phyloP scores from a whole-genome alignment of 1,140 invertebrate species.

The Tribolium castaneum region DNA sequence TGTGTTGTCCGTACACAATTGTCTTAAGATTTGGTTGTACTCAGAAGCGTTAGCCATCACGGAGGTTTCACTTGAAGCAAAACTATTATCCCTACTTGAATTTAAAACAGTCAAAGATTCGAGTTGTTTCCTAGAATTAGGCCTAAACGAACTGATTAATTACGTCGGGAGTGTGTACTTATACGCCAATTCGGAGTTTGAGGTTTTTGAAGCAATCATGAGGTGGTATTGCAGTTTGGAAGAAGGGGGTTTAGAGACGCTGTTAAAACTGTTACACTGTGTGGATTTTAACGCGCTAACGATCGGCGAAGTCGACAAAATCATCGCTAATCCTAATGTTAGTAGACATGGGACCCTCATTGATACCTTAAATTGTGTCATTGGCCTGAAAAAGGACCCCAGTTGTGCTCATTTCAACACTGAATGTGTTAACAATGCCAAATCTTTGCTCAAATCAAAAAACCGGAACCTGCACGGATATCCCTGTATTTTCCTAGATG shows the following conservation, averaged over 20 bases:
- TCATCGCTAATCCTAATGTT: slow-evolving; percentile 54
- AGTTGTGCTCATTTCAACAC: background rate
- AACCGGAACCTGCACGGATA: slow-evolving; percentile 39
- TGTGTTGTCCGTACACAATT: slow-evolving; percentile 51
- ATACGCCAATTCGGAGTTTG: slow-evolving; percentile 53
- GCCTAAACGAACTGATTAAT: slow-evolving; percentile 51
- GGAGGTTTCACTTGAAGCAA: slow-evolving; percentile 57
- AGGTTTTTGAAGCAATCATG: slow-evolving; percentile 56
- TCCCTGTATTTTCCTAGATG: slow-evolving; percentile 44
- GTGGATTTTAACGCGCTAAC: slow-evolving; percentile 54
- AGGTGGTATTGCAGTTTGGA: slow-evolving; percentile 56
- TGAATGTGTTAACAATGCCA: slow-evolving; percentile 28
- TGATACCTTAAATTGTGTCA: slow-evolving; percentile 49
- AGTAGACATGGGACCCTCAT: slow-evolving; percentile 42
- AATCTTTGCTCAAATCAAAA: slow-evolving; percentile 35
- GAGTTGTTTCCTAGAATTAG: slow-evolving; percentile 50
- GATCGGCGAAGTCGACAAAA: slow-evolving; percentile 52
- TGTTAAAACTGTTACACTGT: slow-evolving; percentile 53
- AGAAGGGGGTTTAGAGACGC: slow-evolving; percentile 28
- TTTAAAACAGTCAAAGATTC: slow-evolving; percentile 53
- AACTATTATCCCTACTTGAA: slow-evolving; percentile 54
- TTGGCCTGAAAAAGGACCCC: slow-evolving; percentile 34
- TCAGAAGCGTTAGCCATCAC: slow-evolving; percentile 53
- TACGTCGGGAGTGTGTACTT: slow-evolving; percentile 57
- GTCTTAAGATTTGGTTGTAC: slow-evolving; percentile 58